Percentiles rank a stretch among this genome's conserved stretches.
These are phyloP conservation scores for Pseudopodoces humilis DNA, from an alignment of 2,113 vertebrate species.

Conservation along the genomic window DNA sequence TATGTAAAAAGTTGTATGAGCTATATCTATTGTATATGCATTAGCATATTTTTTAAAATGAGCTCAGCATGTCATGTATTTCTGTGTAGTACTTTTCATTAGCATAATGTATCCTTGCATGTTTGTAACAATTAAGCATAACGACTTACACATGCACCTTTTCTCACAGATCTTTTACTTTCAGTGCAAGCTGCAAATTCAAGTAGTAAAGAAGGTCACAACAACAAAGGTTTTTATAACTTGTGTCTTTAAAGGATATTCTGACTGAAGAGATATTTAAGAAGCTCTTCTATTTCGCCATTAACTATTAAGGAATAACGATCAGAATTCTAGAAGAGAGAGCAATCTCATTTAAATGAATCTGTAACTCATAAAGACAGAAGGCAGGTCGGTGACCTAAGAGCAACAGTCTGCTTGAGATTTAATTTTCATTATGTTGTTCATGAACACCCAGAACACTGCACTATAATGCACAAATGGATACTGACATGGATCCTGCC, in stretches of 20 bases:
- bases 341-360: conserved; percentile 64
- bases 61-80: background rate
- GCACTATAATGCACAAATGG: conserved; percentile 99
- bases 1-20: background rate
- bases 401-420: conserved; percentile 74
- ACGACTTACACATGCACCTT: conserved; percentile 66
- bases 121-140: conserved; percentile 43
- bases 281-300: conserved; percentile 65
- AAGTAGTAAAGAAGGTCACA: conserved; percentile 72
- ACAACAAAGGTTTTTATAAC: conserved; percentile 71
- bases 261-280: conserved; percentile 66
- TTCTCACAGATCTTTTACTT: conserved; percentile 74
- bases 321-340: conserved; percentile 72
- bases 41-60: background rate
- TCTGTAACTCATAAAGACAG: conserved; percentile 71
- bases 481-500: conserved; percentile 97
- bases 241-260: conserved; percentile 76
- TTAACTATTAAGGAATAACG: conserved; percentile 68
- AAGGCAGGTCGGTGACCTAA: conserved; percentile 80
- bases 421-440: conserved; percentile 93
- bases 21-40: background rate
- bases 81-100: background rate
- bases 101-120: conserved; percentile 31
- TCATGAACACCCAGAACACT: conserved; percentile 89
- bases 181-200: conserved; percentile 78